Evolutionary conservation across 2,888 invertebrate species (phyloP).

Genomic region (Troides aeacus): DNA sequence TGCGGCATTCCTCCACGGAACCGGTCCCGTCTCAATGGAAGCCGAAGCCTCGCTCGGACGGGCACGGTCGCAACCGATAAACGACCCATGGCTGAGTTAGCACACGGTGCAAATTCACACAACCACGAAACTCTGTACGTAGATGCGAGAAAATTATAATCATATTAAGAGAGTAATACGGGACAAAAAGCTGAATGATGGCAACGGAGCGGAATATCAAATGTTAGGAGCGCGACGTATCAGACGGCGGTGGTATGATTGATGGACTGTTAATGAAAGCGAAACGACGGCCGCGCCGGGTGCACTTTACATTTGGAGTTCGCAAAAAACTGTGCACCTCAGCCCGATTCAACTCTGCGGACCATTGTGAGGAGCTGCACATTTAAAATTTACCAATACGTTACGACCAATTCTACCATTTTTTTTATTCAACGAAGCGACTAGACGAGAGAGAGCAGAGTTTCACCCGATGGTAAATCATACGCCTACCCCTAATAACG

Average conservation of each 20-base stretch:
- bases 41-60: constrained; percentile 50
- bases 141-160: constrained; percentile 61
- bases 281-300: constrained; percentile 34
- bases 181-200: constrained; percentile 67
- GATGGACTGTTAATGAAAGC: constrained; percentile 50
- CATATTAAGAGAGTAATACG: constrained; percentile 64
- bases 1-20: constrained; percentile 70
- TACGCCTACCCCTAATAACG: too few relatives aligned
- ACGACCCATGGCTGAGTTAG: constrained; percentile 41
- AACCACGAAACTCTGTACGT: constrained; percentile 24
- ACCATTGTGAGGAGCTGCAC: background rate
- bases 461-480: too few relatives aligned
- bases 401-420: too few relatives aligned
- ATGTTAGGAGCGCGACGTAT: constrained; percentile 48
- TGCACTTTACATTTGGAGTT: background rate
- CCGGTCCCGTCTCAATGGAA: constrained; percentile 73
- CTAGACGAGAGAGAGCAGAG: too few relatives aligned
- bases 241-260: constrained; percentile 50
- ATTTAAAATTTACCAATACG: too few relatives aligned
- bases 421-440: too few relatives aligned
- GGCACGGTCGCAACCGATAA: constrained; percentile 41
- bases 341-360: background rate
- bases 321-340: background rate
- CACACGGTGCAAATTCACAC: constrained; percentile 39
- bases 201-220: constrained; percentile 59